These are phyloP conservation scores for Platorchestia sp. DNA, from an alignment of 1,140 invertebrate genomes.

Conservation along the genomic window DNA sequence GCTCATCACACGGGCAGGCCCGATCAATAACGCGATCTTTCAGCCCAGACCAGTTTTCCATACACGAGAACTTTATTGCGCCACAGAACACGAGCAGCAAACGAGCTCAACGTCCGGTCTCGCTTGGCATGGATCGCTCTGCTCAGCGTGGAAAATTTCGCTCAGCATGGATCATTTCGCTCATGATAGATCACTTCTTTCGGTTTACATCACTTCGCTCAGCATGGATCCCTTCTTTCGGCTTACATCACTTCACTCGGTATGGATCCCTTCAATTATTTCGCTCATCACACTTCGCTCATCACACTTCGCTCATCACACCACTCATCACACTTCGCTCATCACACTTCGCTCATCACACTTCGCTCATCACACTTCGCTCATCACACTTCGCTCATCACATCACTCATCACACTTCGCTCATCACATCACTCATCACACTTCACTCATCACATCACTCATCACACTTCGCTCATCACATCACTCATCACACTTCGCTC, in stretches of 20 bases:
- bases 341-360: neutral
- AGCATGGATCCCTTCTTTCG: neutral
- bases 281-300: neutral
- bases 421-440: too few species aligned
- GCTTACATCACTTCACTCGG: neutral
- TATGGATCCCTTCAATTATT: neutral
- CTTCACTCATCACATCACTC: too few species aligned
- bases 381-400: too few species aligned
- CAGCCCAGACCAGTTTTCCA: slow-evolving; percentile 38
- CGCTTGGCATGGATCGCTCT: neutral
- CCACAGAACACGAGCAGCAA: neutral
- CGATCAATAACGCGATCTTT: slow-evolving; percentile 44
- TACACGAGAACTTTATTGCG: slow-evolving; percentile 8
- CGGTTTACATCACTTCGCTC: neutral
- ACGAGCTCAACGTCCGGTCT: slow-evolving; percentile 4
- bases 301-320: neutral
- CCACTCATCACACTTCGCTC: neutral
- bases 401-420: neutral
- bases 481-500: too few species aligned
- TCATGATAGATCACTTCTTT: neutral
- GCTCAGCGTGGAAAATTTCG: neutral
- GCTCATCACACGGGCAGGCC: neutral
- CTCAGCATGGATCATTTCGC: neutral
- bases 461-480: too few species aligned
- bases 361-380: too few species aligned